Conservation (phyloP, 2,797 vertebrate species). For the Schizopygopsis pylzovi region DNA sequence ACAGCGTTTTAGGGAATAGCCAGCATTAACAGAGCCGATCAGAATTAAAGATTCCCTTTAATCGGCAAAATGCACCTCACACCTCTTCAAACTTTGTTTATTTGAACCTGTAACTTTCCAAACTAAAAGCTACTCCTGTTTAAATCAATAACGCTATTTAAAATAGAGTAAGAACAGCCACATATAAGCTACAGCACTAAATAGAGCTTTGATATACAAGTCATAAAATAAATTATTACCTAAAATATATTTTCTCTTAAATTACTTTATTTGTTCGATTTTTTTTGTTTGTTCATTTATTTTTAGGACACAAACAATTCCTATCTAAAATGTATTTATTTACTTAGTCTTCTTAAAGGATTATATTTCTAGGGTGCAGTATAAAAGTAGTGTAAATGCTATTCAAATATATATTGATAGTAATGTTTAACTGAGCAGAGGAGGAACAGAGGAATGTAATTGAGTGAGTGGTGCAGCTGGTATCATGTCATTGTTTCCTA, state of each 20-base stretch:
- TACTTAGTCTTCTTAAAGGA: not conserved
- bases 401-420: not conserved
- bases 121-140: not conserved
- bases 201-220: not conserved
- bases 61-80: not conserved
- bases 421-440: not conserved
- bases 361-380: not conserved
- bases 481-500: not conserved
- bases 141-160: not conserved
- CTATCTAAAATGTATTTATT: not conserved
- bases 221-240: not conserved
- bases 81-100: not conserved
- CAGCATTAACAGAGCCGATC: not conserved
- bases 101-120: not conserved
- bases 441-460: not conserved
- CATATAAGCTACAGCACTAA: not conserved
- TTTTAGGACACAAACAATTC: not conserved
- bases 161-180: not conserved
- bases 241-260: not conserved
- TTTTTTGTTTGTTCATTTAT: not conserved
- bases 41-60: not conserved
- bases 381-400: not conserved
- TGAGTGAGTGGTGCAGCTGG: not conserved
- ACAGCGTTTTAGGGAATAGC: not conserved
- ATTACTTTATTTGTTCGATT: not conserved